Conservation (phyloP, 2,888 invertebrate species). For the Xestia sexstrigata region DNA sequence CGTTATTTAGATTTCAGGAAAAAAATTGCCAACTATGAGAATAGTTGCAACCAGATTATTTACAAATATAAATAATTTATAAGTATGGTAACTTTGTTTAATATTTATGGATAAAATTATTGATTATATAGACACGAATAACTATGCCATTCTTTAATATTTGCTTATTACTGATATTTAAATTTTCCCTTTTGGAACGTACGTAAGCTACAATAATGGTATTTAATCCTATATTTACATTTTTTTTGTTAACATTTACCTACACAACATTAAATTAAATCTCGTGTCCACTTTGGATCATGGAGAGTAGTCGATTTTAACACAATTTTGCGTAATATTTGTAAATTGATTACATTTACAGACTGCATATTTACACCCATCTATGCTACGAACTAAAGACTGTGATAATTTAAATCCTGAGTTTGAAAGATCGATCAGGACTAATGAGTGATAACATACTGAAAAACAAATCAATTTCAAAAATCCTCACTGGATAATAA, state of each 20-base stretch:
- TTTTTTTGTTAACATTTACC: slow-evolving; percentile 40
- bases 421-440: not conserved
- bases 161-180: slow-evolving; percentile 59
- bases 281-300: slow-evolving; percentile 22
- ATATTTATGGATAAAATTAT: slow-evolving; percentile 62
- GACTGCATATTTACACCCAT: slow-evolving; percentile 41
- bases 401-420: slow-evolving; percentile 1
- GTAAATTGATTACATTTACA: slow-evolving; percentile 24
- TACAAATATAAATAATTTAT: slow-evolving; percentile 66
- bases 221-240: slow-evolving; percentile 55
- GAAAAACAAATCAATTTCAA: not conserved
- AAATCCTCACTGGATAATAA: slow-evolving; percentile 5
- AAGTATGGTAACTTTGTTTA: slow-evolving; percentile 68
- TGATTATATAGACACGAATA: slow-evolving; percentile 64
- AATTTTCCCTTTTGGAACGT: slow-evolving; percentile 55
- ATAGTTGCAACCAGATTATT: slow-evolving; percentile 56
- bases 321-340: slow-evolving; percentile 14
- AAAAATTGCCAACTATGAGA: slow-evolving; percentile 42
- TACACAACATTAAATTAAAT: slow-evolving; percentile 33
- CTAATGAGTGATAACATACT: not conserved
- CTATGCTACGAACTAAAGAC: slow-evolving; percentile 4
- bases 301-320: slow-evolving; percentile 1
- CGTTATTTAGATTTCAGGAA: slow-evolving; percentile 12
- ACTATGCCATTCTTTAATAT: slow-evolving; percentile 49
- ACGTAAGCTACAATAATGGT: slow-evolving; percentile 51